These are phyloP conservation scores for Stegophylla sp. DNA, from an alignment of 2,888 invertebrate species.

Conservation along the genomic window DNA sequence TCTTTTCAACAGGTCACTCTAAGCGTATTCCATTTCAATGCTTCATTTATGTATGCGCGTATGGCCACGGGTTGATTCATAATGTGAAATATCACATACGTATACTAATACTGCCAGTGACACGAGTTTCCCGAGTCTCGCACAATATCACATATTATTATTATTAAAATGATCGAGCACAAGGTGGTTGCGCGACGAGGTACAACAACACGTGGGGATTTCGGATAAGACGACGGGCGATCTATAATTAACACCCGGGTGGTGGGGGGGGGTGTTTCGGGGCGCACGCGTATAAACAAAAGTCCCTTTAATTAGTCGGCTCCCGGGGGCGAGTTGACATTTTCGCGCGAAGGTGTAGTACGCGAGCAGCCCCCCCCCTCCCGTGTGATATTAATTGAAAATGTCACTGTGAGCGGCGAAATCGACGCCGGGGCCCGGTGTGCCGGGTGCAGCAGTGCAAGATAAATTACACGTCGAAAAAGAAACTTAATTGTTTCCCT, in stretches of 20 bases:
- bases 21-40: too few relatives aligned
- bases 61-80: too few relatives aligned
- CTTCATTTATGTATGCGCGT: too few relatives aligned
- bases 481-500: slow-evolving; percentile 37
- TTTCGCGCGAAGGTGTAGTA: slow-evolving; percentile 10
- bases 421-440: slow-evolving; percentile 41
- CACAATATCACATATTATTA: slow-evolving; percentile 6
- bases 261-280: too few relatives aligned
- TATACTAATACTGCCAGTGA: slow-evolving; percentile 27
- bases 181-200: slow-evolving; percentile 15
- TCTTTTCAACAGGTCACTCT: too few relatives aligned
- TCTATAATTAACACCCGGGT: slow-evolving; percentile 51
- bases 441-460: slow-evolving; percentile 1
- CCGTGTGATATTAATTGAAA: slow-evolving; percentile 56
- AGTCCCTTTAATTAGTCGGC: slow-evolving; percentile 53
- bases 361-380: too few relatives aligned
- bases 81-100: too few relatives aligned
- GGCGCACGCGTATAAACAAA: slow-evolving; percentile 36
- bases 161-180: slow-evolving; percentile 38
- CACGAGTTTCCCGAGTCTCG: too few relatives aligned
- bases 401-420: slow-evolving; percentile 29
- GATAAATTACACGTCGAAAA: slow-evolving; percentile 39
- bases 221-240: slow-evolving; percentile 37
- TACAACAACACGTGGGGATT: too few relatives aligned
- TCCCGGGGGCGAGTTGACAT: slow-evolving; percentile 33